Conservation (phyloP, 2,113 vertebrate species). For the Myotis yumanensis region DNA sequence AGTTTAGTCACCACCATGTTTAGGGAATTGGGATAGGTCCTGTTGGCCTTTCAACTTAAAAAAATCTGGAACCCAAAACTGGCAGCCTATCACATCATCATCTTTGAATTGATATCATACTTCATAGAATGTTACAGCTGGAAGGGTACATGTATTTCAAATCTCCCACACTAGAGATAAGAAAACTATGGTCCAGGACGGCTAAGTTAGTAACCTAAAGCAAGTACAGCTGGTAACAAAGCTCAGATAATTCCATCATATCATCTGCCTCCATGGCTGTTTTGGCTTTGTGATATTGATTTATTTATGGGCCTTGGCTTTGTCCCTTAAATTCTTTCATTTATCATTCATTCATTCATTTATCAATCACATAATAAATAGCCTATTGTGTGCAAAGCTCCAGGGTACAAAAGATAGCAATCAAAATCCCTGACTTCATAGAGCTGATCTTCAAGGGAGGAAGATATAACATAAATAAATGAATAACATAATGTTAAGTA, state of each 20-base stretch:
- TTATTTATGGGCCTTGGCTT: background rate
- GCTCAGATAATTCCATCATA: background rate
- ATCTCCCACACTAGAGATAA: background rate
- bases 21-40: background rate
- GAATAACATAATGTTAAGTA: background rate
- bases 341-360: background rate
- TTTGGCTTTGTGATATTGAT: background rate
- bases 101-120: background rate
- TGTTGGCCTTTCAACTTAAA: background rate
- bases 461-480: background rate
- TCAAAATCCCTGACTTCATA: background rate
- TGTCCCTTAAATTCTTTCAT: background rate
- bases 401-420: background rate
- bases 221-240: background rate
- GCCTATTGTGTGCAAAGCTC: background rate
- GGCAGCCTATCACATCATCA: background rate
- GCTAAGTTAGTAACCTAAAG: background rate
- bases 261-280: background rate
- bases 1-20: background rate
- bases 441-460: background rate
- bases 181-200: background rate
- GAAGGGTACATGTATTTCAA: background rate
- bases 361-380: background rate
- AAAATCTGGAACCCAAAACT: background rate
- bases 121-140: background rate